These are phyloP conservation scores for Chalcosyrphus nemorum DNA, from an alignment of 2,888 invertebrate genomes.

Conservation along the genomic window DNA sequence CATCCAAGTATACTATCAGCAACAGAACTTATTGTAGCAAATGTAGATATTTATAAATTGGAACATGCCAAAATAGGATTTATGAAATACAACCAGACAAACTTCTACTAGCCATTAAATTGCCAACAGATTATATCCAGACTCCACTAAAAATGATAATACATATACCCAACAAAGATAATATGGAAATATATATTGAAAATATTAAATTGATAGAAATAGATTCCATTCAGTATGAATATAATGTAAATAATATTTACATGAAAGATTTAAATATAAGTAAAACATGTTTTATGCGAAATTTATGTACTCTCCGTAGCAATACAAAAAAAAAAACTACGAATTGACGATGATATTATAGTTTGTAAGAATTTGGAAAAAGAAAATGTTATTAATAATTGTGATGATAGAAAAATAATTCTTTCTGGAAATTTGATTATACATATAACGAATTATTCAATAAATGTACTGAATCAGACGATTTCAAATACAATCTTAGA, in stretches of 20 bases:
- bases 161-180: neutral
- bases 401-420: neutral
- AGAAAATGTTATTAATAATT: neutral
- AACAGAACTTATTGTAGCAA: no score
- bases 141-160: neutral
- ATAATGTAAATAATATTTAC: neutral
- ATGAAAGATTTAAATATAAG: no score
- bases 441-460: no score
- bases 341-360: neutral
- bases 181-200: neutral
- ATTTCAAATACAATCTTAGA: no score
- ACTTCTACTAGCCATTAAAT: no score
- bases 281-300: neutral
- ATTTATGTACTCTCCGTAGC: neutral
- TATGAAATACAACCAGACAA: no score
- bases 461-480: no score
- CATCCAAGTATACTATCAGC: neutral
- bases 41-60: no score
- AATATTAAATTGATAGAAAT: neutral
- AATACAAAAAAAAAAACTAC: neutral
- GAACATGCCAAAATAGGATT: no score
- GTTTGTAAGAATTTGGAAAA: neutral
- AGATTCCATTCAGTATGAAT: neutral
- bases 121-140: no score
- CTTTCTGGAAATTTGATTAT: constrained; percentile 13